These are phyloP conservation scores for Lithobates sylvaticus DNA, from an alignment of 2,797 vertebrate species.

Conservation along the genomic window DNA sequence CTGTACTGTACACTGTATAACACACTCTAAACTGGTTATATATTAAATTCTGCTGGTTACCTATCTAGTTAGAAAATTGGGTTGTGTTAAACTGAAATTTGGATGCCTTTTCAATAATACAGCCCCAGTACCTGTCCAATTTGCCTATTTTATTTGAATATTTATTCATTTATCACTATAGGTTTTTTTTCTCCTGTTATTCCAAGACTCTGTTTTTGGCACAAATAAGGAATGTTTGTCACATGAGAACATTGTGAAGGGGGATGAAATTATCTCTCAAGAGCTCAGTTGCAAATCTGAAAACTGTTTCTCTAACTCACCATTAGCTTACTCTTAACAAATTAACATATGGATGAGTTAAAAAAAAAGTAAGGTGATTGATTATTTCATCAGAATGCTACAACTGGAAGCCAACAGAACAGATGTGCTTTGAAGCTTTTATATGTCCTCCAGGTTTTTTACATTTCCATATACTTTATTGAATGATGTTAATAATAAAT, in stretches of 20 bases:
- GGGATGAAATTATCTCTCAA: not conserved
- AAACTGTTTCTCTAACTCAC: not conserved
- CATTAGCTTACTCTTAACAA: not conserved
- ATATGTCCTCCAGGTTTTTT: not conserved
- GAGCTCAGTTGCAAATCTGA: not conserved
- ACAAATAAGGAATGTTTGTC: too few species aligned
- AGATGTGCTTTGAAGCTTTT: not conserved
- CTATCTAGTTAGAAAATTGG: not conserved
- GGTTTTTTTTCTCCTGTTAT: too few species aligned
- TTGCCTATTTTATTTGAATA: too few species aligned
- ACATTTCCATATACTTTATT: not conserved
- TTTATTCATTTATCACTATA: too few species aligned
- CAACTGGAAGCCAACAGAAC: not conserved
- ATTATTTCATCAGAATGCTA: not conserved
- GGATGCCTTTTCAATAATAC: too few species aligned
- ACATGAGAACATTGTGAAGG: not conserved
- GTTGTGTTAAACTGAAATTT: too few species aligned
- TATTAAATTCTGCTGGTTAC: not conserved
- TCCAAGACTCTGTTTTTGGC: too few species aligned
- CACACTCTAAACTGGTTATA: too few species aligned
- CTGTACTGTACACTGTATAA: too few species aligned
- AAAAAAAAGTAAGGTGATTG: constrained; percentile 14
- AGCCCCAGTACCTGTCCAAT: too few species aligned
- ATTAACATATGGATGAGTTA: constrained; percentile 3
- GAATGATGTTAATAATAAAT: not conserved